Base-by-base conservation (phyloP, 2,113 vertebrate species). In the Nerophis lumbriciformis region DNA sequence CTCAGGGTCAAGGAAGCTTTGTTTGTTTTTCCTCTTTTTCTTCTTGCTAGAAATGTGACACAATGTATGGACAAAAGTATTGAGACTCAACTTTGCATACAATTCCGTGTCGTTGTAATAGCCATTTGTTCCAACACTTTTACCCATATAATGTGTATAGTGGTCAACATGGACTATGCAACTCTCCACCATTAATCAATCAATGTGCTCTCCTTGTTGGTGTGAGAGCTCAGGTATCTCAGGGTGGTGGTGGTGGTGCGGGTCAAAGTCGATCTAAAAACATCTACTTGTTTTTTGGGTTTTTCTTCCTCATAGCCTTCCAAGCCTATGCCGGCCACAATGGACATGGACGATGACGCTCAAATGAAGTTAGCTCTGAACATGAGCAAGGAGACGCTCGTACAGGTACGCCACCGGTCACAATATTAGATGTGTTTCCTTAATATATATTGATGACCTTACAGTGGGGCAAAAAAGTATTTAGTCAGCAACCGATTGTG, bases 301-400 rank as follows among this genome's bases (percentile, higher is more conserved):
- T 59, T 48, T 50, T 49, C 8, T 6, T 56, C 45, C 50, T 53
- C 48, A 13, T 57, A 88, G 87, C 68, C 83, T 8, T 82, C 59
- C n/a, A 75, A 65, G 12, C 65, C 39, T 8, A 47, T 69, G 37
- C 59, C 72, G 16, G 48, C 47, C 13, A 8, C 62, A 1, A 0
- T 72, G 69, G 87, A 88, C 6, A 83, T 89, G 83, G 90, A 91
- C 28, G 90, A 91, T 47, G 90, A 91, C 4, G 66, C 79, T 35
- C 89, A 91, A 78, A 83, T 91, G n/a, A 75, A 89, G 73, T 73
- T 91, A 38, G 90, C 89, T 8, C 51, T 91, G 75, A 88, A 56
- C 75, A 85, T 91, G 69, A 91, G 90, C 80, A 90, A 91, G 57
- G 89, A 91, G 79, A 88, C 82, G 58, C 90, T 90, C 74, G 84